Percentiles rank a stretch among this genome's conserved stretches.
Conservation (phyloP, 2,113 vertebrate species). For the Hippocampus barbouri region DNA sequence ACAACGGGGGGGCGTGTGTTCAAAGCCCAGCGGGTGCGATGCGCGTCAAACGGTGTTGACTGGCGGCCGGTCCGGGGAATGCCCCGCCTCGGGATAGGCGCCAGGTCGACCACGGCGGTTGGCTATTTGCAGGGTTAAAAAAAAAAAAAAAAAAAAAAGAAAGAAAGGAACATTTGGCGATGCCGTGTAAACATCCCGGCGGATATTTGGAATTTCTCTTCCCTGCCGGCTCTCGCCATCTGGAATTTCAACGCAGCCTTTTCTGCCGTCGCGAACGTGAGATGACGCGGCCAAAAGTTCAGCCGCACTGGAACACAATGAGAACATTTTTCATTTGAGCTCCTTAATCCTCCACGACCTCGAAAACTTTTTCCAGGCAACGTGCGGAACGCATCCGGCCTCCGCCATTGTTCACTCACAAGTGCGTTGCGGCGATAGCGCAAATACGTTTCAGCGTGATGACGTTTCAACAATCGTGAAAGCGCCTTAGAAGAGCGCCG, state of each 20-base stretch:
- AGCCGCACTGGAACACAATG: slow-evolving; percentile 25
- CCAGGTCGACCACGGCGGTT: no score
- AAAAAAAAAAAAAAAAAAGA: slow-evolving; percentile 2
- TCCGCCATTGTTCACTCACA: slow-evolving; percentile 35
- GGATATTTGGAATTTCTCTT: slow-evolving; percentile 35
- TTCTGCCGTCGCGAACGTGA: slow-evolving; percentile 8
- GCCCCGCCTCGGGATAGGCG: no score
- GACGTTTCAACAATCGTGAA: slow-evolving; percentile 22
- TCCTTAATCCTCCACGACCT: slow-evolving; percentile 50
- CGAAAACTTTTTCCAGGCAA: slow-evolving; percentile 28
- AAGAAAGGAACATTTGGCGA: neutral
- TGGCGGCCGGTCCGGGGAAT: no score
- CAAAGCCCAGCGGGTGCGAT: no score
- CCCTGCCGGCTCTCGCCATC: slow-evolving; percentile 10
- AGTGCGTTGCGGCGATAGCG: slow-evolving; percentile 41
- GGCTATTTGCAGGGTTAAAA: neutral
- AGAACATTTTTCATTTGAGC: slow-evolving; percentile 34
- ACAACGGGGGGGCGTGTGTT: no score
- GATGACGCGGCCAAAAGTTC: slow-evolving; percentile 8
- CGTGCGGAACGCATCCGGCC: slow-evolving; percentile 33
- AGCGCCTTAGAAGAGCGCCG: neutral
- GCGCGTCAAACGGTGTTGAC: no score
- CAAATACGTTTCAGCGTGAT: slow-evolving; percentile 4
- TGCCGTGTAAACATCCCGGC: neutral
- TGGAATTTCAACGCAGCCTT: slow-evolving; percentile 20